Conservation (phyloP, 30 jellyfish, hydroid and myxozoan genomes). For the Hydra vulgaris region DNA sequence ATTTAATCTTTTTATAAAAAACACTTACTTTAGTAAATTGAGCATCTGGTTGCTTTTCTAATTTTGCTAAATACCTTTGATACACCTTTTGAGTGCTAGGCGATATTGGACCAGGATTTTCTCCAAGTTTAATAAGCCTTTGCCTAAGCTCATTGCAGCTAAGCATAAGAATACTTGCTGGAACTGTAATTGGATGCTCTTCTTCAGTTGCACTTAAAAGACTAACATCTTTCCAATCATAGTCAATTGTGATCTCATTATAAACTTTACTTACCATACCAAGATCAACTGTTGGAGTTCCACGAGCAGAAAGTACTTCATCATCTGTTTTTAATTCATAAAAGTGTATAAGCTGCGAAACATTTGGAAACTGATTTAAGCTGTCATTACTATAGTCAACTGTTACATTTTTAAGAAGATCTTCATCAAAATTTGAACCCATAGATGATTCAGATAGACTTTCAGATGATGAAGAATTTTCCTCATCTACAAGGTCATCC, state of each 20-base stretch:
- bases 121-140: slow-evolving; percentile 53
- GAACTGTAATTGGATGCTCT: slow-evolving; percentile 24
- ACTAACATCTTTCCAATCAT: slow-evolving; percentile 87
- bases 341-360: slow-evolving; percentile 12
- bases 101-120: slow-evolving; percentile 77
- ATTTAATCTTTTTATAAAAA: too few species aligned
- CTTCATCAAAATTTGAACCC: neutral
- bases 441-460: neutral
- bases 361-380: neutral
- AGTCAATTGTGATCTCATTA: slow-evolving; percentile 41
- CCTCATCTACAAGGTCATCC: neutral
- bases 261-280: neutral
- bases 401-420: slow-evolving; percentile 5
- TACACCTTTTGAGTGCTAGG: slow-evolving; percentile 44
- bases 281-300: neutral
- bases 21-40: neutral
- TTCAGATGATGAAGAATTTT: neutral
- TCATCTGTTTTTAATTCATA: slow-evolving; percentile 10
- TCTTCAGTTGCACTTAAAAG: slow-evolving; percentile 38
- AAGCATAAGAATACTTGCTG: slow-evolving; percentile 34
- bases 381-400: slow-evolving; percentile 19
- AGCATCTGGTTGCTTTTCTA: neutral
- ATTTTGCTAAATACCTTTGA: slow-evolving; percentile 44
- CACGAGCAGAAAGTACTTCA: neutral
- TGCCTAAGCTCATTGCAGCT: slow-evolving; percentile 36